Base-by-base conservation (phyloP, 2,888 invertebrate species). In the Conchocele bisecta region DNA sequence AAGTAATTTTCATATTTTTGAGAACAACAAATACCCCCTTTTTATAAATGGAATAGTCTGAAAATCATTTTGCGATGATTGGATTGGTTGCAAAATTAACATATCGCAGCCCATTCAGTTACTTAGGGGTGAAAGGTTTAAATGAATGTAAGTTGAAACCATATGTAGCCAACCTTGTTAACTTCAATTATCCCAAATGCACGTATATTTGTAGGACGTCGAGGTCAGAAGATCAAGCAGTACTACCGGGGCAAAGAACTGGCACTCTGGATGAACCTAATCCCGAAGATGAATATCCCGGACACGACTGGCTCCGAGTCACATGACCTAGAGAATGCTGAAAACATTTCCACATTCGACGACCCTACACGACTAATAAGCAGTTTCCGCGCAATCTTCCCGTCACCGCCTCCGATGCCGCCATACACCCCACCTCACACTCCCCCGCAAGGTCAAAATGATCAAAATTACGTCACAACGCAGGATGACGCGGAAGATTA, bases 201-300 rank as follows among this genome's bases (percentile, higher is more conserved):
- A n/a, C n/a, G n/a, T n/a, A n/a, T n/a, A n/a, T n/a, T n/a, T n/a
- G n/a, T n/a, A 97, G 89, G n/a, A n/a, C n/a, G n/a, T n/a, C 95
- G 95, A 53, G 97, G 98, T 90, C 95, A 97, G 0, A 96, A 96
- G 90, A 92, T 97, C 79, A 96, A 96, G 91, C 96, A 97, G 86
- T 98, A 98, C 92, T 98, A 98, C 92, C 94, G 98, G 78, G 97
- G 98, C 1, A 97, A 98, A 91, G 97, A 98, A 79, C 93, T 98
- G 59, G 97, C 98, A 1, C 96, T 98, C 91, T 98, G 98, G 98
- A 91, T 98, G 67, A 97, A 98, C 88, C 93, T 98, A 56, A 96
- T 98, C 67, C 98, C 98, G 33, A 97, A 98, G 89, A 93, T 95
- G 81, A 92, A 96, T 92, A 94, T 95, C 81, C 95, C 95, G 0